phyloP scores from a whole-genome alignment of 2,113 vertebrate species.

The Neopipo cinnamomea region DNA sequence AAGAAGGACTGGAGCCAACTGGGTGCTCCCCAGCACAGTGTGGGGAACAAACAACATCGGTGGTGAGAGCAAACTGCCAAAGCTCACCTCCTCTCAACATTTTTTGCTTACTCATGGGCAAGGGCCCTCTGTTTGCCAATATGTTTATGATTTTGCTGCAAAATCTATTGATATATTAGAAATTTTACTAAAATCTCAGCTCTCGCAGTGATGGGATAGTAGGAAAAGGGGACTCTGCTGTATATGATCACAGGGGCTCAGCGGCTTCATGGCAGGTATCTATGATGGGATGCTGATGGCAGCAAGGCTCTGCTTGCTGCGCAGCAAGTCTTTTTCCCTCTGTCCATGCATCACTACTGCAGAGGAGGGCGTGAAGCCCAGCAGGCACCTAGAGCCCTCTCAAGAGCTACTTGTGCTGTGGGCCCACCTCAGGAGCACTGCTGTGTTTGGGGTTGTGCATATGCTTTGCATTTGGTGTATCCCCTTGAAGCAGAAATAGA shows the following conservation, averaged over 20 bases:
- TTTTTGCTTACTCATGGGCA: neutral
- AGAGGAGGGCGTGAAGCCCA: neutral
- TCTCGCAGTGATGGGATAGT: neutral
- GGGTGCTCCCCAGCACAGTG: neutral
- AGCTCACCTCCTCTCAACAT: neutral
- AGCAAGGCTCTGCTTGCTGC: neutral
- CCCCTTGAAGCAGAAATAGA: neutral
- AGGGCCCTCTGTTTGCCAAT: neutral
- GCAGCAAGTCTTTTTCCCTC: neutral
- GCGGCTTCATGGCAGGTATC: neutral
- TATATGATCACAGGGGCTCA: neutral
- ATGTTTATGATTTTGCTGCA: neutral
- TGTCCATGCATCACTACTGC: neutral
- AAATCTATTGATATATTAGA: neutral
- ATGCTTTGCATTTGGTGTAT: neutral
- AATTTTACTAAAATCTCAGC: neutral
- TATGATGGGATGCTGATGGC: neutral
- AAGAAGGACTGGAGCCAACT: neutral
- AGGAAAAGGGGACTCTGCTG: neutral
- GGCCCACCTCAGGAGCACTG: fast-evolving
- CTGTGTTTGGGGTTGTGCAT: neutral
- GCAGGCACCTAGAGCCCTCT: neutral
- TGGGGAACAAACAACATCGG: neutral
- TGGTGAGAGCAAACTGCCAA: neutral
- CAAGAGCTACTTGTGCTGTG: neutral